Evolutionary conservation across 2,888 invertebrate species (phyloP).

Genomic region (Heliconius ismenius): DNA sequence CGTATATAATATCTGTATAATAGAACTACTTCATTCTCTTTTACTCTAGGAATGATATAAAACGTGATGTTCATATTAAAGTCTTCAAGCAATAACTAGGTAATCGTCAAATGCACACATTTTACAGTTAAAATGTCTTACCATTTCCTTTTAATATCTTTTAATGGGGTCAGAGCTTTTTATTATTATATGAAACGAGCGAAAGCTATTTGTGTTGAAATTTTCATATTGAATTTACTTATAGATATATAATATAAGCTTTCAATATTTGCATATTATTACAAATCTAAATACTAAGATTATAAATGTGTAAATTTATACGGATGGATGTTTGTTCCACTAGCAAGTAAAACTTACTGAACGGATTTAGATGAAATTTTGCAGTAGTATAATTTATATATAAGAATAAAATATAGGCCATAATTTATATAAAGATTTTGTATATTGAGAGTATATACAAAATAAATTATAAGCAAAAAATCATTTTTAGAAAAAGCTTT

Average conservation of each 20-base stretch:
- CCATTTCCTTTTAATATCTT: slow-evolving; percentile 15
- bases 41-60: background rate
- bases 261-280: too few species aligned
- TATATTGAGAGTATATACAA: too few species aligned
- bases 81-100: slow-evolving; percentile 10
- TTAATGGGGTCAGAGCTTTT: slow-evolving; percentile 17
- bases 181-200: slow-evolving; percentile 9
- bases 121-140: slow-evolving; percentile 1
- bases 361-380: too few species aligned
- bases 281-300: background rate
- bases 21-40: too few species aligned
- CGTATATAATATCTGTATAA: too few species aligned
- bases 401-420: too few species aligned
- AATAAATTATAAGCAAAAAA: too few species aligned
- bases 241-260: background rate
- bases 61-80: background rate
- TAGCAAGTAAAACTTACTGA: too few species aligned
- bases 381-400: too few species aligned
- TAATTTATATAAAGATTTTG: too few species aligned
- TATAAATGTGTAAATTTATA: background rate
- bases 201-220: background rate
- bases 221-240: slow-evolving; percentile 7
- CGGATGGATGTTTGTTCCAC: too few species aligned
- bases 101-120: slow-evolving; percentile 6
- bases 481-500: too few species aligned